Percentiles rank a stretch among this genome's conserved stretches.
Evolutionary conservation across 1,140 invertebrate genomes (phyloP).

Genomic region (Protaetia brevitarsis): DNA sequence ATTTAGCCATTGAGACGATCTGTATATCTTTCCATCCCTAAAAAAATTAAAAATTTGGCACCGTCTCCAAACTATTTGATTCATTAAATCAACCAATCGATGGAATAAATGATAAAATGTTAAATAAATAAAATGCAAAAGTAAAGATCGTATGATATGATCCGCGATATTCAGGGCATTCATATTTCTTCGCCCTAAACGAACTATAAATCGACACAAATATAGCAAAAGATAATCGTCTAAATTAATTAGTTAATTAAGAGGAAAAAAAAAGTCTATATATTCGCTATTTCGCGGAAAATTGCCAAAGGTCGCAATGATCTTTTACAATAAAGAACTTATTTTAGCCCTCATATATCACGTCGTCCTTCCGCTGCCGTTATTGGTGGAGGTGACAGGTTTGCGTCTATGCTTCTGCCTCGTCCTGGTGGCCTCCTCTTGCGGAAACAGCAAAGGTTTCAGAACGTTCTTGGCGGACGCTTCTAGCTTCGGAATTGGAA

Average conservation of each 20-base stretch:
- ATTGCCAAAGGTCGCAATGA: conserved; percentile 20
- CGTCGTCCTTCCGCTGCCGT: conserved; percentile 28
- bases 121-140: no score
- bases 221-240: neutral
- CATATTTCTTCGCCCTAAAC: no score
- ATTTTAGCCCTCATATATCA: conserved; percentile 31
- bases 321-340: conserved; percentile 10
- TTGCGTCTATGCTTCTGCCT: conserved; percentile 35
- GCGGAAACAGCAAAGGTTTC: conserved; percentile 40
- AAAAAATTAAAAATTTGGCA: no score
- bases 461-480: conserved; percentile 48
- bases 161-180: no score
- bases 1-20: no score
- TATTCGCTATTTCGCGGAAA: conserved; percentile 14
- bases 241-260: neutral
- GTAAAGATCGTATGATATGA: no score
- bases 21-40: no score
- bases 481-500: conserved; percentile 54
- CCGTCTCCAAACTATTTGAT: no score
- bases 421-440: neutral
- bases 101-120: no score
- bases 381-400: no score
- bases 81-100: no score
- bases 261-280: conserved; percentile 5
- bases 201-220: no score